Evolutionary conservation across 2,888 invertebrate species (phyloP), one percentile per base, ranked within the genome.

Genomic region (Clistopyga incitator): DNA sequence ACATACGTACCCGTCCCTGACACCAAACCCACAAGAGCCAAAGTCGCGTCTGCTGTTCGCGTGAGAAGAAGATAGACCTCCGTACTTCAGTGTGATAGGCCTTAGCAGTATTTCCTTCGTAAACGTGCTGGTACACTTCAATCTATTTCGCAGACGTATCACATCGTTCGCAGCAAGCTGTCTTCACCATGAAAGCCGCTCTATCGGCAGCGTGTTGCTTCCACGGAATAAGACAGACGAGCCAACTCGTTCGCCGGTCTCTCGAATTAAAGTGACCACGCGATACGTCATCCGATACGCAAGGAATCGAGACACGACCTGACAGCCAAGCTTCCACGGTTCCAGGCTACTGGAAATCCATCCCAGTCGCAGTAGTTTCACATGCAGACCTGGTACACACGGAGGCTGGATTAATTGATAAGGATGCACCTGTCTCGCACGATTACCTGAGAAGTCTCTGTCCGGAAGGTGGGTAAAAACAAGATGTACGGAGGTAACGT

Each of bases 211-310:
- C 29, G 11, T 42, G 56, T 64, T 34, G 45, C 70, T 67, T 52
- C 50, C 54, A 68, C 50, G n/a, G 65, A 20, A 42, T 34, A 50
- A 47, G 52, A 68, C 52, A 20, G 54, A 59, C 42, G 59, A 20
- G 47, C 45, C n/a, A n/a, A 59, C 56, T 34, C 23, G 64, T 64
- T 50, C 59, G 15, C 15, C 61, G n/a, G 74, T 56, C 23, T 70
- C 77, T 54, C 80, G 80, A 81, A 86, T 86, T 84, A 84, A 86
- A 85, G 79, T 78, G 84, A 79, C 81, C 84, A 85, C 74, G 80
- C 85, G 86, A 87, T 88, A 87, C 85, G 87, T 85, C 87, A 86
- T 85, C 82, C 84, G 86, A 88, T 87, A 88, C 85, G 82, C 76
- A 71, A 67, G 68, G 84, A 81, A 80, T 84, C 81, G 79, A 84